These are phyloP conservation scores for Andrena trimmerana DNA, from an alignment of 2,888 invertebrate genomes.

Conservation along the genomic window DNA sequence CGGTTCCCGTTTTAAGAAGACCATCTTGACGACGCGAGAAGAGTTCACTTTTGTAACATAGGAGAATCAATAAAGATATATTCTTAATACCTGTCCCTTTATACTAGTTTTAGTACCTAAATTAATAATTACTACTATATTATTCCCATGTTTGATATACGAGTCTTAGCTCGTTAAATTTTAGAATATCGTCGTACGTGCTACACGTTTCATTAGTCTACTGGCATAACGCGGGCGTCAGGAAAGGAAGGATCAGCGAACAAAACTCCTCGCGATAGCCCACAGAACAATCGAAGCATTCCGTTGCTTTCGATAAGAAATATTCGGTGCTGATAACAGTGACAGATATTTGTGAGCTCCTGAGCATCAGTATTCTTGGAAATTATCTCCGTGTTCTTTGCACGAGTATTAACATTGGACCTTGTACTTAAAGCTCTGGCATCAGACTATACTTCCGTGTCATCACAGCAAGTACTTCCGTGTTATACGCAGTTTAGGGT, in stretches of 20 bases:
- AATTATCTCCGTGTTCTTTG: constrained; percentile 1
- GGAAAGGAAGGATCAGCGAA: neutral
- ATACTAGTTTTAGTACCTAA: neutral
- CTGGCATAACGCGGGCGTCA: neutral
- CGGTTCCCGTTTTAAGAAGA: neutral
- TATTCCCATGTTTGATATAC: neutral
- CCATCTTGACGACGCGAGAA: neutral
- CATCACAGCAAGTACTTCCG: constrained; percentile 4
- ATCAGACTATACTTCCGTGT: constrained; percentile 3
- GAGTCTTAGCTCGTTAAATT: neutral
- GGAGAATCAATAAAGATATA: constrained; percentile 35
- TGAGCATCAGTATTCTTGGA: neutral
- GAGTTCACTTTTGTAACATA: constrained; percentile 35
- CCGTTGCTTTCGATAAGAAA: constrained; percentile 13
- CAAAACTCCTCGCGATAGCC: constrained; percentile 15
- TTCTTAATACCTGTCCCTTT: constrained; percentile 21
- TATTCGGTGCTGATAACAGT: constrained; percentile 21
- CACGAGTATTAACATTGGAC: constrained; percentile 6
- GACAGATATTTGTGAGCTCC: constrained; percentile 13
- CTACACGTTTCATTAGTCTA: neutral
- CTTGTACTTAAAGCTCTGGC: constrained; percentile 9
- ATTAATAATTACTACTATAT: neutral
- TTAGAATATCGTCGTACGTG: neutral
- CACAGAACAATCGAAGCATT: constrained; percentile 2
- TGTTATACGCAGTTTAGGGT: neutral